phyloP scores from a whole-genome alignment of 2,113 vertebrate species.

The Axis porcinus region DNA sequence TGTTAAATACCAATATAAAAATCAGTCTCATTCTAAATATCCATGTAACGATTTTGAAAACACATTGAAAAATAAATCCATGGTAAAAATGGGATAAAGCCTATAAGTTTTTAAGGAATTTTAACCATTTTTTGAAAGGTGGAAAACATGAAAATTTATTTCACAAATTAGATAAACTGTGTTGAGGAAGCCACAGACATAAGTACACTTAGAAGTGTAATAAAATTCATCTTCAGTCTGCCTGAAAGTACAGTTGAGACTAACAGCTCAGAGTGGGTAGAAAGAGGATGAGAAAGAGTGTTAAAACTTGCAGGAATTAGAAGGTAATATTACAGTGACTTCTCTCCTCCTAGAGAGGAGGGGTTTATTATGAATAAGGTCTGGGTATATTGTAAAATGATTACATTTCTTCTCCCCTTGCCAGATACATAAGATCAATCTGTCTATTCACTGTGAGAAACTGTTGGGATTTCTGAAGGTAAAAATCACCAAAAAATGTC shows the following conservation, averaged over 20 bases:
- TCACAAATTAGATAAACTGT: neutral
- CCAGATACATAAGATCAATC: neutral
- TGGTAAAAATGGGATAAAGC: neutral
- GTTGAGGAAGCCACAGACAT: neutral
- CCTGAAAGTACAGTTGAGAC: neutral
- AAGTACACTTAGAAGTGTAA: neutral
- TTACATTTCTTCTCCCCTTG: neutral
- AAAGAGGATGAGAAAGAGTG: neutral
- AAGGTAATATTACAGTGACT: neutral
- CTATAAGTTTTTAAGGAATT: neutral
- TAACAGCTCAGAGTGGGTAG: neutral
- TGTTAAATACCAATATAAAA: neutral
- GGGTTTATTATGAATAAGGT: neutral
- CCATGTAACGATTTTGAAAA: neutral
- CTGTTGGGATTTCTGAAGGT: neutral
- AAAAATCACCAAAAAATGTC: neutral
- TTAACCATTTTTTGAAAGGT: neutral
- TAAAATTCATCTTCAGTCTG: neutral
- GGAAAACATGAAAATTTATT: neutral
- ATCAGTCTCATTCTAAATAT: neutral
- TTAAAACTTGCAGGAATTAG: neutral
- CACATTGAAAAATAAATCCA: neutral
- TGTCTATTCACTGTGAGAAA: neutral
- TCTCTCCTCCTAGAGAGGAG: neutral
- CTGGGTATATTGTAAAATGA: neutral